Percentiles rank a stretch among this genome's conserved stretches.
phyloP scores from a whole-genome alignment of 2,113 vertebrate genomes.

The Psilopsiagon aurifrons region DNA sequence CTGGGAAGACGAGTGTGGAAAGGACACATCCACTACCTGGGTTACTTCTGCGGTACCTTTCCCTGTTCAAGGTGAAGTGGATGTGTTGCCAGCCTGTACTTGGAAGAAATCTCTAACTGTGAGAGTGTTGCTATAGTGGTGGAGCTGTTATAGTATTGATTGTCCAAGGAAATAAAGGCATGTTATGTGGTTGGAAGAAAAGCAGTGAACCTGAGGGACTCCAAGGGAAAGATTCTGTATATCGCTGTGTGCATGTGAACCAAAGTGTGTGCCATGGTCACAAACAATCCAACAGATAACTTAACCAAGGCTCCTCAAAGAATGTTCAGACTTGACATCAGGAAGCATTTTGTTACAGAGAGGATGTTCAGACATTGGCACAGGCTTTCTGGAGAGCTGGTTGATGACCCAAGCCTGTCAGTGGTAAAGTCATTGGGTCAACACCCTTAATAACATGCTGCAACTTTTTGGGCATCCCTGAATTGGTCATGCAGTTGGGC shows the following conservation, averaged over 20 bases:
- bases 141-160: not conserved
- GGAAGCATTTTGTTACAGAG: not conserved
- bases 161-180: not conserved
- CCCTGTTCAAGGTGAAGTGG: not conserved
- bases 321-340: not conserved
- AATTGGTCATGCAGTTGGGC: not conserved
- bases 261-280: not conserved
- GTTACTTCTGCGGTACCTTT: not conserved
- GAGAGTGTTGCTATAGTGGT: not conserved
- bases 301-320: not conserved
- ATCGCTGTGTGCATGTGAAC: not conserved
- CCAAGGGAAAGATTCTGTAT: not conserved
- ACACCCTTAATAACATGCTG: not conserved
- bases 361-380: not conserved
- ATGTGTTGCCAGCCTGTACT: not conserved
- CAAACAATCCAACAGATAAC: not conserved
- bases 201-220: not conserved
- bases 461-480: not conserved
- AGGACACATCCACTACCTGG: not conserved
- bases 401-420: rapidly evolving
- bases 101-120: not conserved
- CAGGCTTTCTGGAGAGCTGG: not conserved
- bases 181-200: not conserved
- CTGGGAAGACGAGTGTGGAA: not conserved
- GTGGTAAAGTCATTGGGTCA: not conserved